Percentiles rank a stretch among this genome's conserved stretches.
phyloP scores from a whole-genome alignment of 2,888 invertebrate species.

The Euphydryas editha region DNA sequence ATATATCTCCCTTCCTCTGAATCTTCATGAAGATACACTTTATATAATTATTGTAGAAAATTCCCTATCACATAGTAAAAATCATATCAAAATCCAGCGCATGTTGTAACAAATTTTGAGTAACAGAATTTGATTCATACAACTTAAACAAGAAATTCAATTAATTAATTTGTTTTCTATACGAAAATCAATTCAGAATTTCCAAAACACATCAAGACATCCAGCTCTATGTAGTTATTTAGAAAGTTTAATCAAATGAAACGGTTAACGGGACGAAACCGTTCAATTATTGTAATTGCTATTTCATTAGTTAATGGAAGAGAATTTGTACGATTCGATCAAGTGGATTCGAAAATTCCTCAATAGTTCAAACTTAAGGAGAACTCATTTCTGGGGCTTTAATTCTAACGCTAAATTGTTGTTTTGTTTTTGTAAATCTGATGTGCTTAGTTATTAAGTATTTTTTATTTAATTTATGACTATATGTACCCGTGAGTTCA shows the following conservation, averaged over 20 bases:
- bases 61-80: too few relatives aligned
- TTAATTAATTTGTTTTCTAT: background rate
- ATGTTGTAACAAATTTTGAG: too few relatives aligned
- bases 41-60: too few relatives aligned
- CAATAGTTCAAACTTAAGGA: constrained; percentile 3
- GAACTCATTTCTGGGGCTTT: background rate
- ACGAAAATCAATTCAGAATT: background rate
- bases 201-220: background rate
- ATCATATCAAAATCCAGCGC: too few relatives aligned
- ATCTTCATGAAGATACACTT: too few relatives aligned
- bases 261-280: constrained; percentile 19
- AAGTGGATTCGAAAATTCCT: constrained; percentile 13
- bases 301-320: constrained; percentile 29
- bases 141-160: background rate
- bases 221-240: constrained; percentile 12
- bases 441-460: too few relatives aligned
- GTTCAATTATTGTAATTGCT: constrained; percentile 27
- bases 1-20: too few relatives aligned
- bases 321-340: constrained; percentile 24
- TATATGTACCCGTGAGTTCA: too few relatives aligned
- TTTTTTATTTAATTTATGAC: too few relatives aligned
- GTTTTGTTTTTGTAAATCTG: too few relatives aligned
- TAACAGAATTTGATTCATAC: background rate
- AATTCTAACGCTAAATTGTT: background rate
- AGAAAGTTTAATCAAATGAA: constrained; percentile 14